phyloP scores from a whole-genome alignment of 2,113 vertebrate genomes.

The Chaetorhynchus papuensis region DNA sequence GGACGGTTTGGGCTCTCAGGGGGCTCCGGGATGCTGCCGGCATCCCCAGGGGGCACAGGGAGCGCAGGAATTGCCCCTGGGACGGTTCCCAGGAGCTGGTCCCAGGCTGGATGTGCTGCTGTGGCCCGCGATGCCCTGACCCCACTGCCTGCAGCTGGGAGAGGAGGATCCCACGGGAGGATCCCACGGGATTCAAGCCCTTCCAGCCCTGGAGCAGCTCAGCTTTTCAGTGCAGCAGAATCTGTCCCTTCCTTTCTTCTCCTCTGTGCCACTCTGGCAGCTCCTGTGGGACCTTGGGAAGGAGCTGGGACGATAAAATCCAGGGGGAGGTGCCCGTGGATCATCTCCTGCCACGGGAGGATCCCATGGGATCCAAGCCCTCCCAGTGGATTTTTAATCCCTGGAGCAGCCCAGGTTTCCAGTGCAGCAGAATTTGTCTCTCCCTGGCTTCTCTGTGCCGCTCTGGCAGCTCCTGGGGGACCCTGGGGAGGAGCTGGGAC shows the following conservation, averaged over 20 bases:
- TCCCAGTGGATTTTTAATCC: not conserved
- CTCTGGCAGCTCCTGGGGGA: not conserved
- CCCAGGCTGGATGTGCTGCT: not conserved
- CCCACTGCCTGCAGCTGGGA: not conserved
- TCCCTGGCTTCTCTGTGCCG: not conserved
- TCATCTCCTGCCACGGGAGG: not conserved
- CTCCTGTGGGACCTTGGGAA: not conserved
- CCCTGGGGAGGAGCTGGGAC: not conserved
- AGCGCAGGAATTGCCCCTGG: not conserved
- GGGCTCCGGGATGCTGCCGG: not conserved
- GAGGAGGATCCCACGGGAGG: not conserved
- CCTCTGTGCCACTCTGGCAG: not conserved
- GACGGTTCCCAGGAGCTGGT: not conserved
- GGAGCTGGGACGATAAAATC: not conserved
- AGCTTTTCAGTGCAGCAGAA: not conserved
- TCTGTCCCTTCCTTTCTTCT: not conserved
- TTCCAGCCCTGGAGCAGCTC: not conserved
- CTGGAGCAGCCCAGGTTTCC: not conserved
- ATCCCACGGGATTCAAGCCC: rapidly evolving
- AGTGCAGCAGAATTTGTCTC: not conserved
- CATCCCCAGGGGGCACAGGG: not conserved
- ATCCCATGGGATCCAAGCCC: not conserved
- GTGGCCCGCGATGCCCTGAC: not conserved
- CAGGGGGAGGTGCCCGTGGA: not conserved
- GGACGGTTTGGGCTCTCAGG: not conserved